Percentiles rank a stretch among this genome's conserved stretches.
Evolutionary conservation across 2,888 invertebrate genomes (phyloP).

Genomic region (Cephus nigrinus): DNA sequence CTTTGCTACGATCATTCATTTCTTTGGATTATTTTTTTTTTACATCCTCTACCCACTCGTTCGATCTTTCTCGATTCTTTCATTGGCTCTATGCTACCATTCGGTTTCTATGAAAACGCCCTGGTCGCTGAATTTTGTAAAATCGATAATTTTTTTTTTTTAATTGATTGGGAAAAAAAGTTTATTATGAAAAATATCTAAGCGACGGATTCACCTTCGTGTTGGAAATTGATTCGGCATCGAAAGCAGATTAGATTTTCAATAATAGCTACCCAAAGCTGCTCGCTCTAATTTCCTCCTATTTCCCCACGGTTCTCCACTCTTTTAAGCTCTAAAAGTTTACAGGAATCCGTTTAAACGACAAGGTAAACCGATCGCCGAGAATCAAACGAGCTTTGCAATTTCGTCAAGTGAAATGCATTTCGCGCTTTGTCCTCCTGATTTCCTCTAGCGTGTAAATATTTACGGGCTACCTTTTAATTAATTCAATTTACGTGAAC

Average conservation of each 20-base stretch:
- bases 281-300: not conserved
- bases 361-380: not conserved
- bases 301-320: not conserved
- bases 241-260: not conserved
- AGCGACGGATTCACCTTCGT: too few species aligned
- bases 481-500: conserved; percentile 29
- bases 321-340: not conserved
- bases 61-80: not conserved
- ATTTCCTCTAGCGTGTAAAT: not conserved
- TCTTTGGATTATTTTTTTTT: not conserved
- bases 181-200: not conserved
- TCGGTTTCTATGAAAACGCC: not conserved
- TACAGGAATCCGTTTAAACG: not conserved
- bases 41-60: not conserved
- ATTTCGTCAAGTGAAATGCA: not conserved
- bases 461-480: conserved; percentile 16
- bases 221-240: not conserved
- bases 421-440: conserved; percentile 12
- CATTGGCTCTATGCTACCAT: not conserved
- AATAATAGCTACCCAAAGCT: not conserved
- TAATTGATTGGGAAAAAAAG: not conserved
- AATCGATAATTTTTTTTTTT: not conserved
- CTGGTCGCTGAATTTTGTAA: not conserved
- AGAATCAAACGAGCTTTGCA: not conserved
- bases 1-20: not conserved